phyloP scores from a whole-genome alignment of 2,888 invertebrate species.

The Cerceris ruficornis region DNA sequence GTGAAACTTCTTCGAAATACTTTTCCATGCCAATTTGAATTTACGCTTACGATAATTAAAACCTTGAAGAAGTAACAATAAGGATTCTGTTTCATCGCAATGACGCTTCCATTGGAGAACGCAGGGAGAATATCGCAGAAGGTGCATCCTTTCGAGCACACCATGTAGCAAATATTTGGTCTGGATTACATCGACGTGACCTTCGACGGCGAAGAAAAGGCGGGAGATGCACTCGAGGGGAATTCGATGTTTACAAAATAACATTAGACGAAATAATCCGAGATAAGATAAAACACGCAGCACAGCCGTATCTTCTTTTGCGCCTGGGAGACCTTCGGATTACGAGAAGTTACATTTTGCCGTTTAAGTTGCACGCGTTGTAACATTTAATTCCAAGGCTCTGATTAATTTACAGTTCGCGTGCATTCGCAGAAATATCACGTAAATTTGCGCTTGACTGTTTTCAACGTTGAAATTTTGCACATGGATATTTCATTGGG shows the following conservation, averaged over 20 bases:
- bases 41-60: no score
- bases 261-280: conserved; percentile 14
- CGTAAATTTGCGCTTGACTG: no score
- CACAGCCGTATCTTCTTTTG: background rate
- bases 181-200: background rate
- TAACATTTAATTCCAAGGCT: conserved; percentile 21
- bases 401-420: conserved; percentile 27
- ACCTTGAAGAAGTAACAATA: no score
- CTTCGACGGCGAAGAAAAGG: background rate
- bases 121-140: background rate
- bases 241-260: background rate
- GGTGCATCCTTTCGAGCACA: background rate
- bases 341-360: background rate
- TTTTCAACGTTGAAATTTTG: no score
- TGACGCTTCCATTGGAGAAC: background rate
- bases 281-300: background rate
- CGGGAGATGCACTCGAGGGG: background rate
- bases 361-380: conserved; percentile 3
- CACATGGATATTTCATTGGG: no score
- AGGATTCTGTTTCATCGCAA: no score
- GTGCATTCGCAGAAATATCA: conserved; percentile 7
- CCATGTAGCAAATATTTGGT: background rate
- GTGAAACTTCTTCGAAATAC: no score
- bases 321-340: background rate
- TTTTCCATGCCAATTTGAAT: no score